Evolutionary conservation across 2,888 invertebrate genomes (phyloP).

Genomic region (Ceriagrion tenellum): DNA sequence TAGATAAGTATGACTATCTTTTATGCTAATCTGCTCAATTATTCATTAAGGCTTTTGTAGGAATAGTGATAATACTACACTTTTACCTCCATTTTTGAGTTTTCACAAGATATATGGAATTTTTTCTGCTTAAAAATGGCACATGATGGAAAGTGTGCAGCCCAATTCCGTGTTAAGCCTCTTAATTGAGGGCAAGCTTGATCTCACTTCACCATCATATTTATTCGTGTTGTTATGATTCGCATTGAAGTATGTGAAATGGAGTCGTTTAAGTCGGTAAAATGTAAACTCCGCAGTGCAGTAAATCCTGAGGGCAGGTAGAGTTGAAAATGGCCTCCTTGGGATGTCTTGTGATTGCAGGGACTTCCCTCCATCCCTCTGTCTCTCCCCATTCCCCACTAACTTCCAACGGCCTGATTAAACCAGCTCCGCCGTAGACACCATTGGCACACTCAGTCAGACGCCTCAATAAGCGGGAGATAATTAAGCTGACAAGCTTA

Average conservation of each 20-base stretch:
- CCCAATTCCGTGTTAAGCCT: too few species aligned
- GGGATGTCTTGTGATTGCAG: conserved; percentile 1
- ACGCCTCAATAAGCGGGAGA: conserved; percentile 32
- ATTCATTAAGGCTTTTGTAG: too few species aligned
- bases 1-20: too few species aligned
- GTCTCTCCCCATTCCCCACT: neutral
- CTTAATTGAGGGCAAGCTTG: neutral
- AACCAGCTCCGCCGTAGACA: neutral
- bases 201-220: neutral
- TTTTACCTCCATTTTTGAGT: too few species aligned
- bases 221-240: neutral
- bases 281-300: neutral
- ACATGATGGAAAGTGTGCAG: too few species aligned
- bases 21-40: too few species aligned
- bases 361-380: neutral
- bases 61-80: too few species aligned
- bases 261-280: neutral
- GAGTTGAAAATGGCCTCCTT: neutral
- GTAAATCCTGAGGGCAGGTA: neutral
- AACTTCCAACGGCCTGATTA: conserved; percentile 19
- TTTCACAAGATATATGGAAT: too few species aligned
- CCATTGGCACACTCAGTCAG: conserved; percentile 28
- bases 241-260: neutral
- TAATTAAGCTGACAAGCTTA: conserved; percentile 39
- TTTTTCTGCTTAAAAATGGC: too few species aligned